Conservation (phyloP, 2,797 vertebrate genomes). For the Apogon hyalosoma region DNA sequence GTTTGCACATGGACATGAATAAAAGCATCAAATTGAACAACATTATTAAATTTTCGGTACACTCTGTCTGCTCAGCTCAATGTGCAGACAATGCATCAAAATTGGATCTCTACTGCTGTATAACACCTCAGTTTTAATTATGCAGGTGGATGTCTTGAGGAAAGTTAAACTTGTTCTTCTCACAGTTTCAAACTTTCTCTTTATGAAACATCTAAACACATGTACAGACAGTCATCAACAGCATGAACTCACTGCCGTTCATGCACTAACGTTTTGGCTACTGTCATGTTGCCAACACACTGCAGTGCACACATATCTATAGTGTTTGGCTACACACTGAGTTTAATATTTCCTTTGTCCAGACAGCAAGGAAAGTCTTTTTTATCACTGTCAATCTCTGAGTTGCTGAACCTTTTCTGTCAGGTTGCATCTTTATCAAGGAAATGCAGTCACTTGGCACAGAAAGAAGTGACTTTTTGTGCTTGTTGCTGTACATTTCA, state of each 20-base stretch:
- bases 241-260: too few relatives aligned
- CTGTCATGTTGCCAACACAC: background rate
- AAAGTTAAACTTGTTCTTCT: too few relatives aligned
- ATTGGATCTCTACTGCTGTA: constrained; percentile 20
- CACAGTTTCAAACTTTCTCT: background rate
- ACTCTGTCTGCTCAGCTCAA: constrained; percentile 3
- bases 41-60: constrained; percentile 1
- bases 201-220: background rate
- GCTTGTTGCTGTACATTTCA: constrained; percentile 26
- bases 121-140: constrained; percentile 18
- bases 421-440: constrained; percentile 24
- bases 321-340: background rate
- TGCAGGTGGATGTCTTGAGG: constrained; percentile 2
- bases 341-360: constrained; percentile 30
- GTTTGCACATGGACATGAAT: constrained; percentile 7
- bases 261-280: too few relatives aligned
- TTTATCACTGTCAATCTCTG: constrained; percentile 52
- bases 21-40: constrained; percentile 14
- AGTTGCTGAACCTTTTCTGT: constrained; percentile 27
- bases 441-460: constrained; percentile 41
- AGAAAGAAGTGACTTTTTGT: constrained; percentile 56
- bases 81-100: constrained; percentile 2
- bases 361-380: constrained; percentile 23
- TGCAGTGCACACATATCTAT: background rate
- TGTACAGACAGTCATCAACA: background rate